Conservation (phyloP, 2,797 vertebrate genomes). For the Enteromius unitaeniatus region DNA sequence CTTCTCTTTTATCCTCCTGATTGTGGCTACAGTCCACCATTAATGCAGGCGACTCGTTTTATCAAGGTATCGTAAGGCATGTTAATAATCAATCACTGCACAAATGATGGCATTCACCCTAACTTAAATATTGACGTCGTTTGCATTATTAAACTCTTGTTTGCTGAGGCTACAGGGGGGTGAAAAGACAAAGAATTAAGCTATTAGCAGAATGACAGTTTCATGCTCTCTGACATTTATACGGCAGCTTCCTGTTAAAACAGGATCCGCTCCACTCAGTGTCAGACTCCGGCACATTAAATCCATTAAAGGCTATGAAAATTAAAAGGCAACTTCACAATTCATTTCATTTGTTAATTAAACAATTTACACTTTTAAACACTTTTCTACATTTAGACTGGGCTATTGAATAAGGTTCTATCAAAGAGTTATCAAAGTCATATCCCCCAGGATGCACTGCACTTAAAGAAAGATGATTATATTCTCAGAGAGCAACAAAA, state of each 20-base stretch:
- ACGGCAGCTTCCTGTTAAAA: slow-evolving; percentile 38
- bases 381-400: slow-evolving; percentile 32
- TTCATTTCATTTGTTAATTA: slow-evolving; percentile 48
- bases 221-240: slow-evolving; percentile 46
- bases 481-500: background rate
- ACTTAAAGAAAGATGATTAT: slow-evolving; percentile 3
- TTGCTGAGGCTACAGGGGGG: background rate
- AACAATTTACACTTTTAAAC: slow-evolving; percentile 47
- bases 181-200: slow-evolving; percentile 10
- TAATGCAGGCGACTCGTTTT: slow-evolving; percentile 19
- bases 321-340: slow-evolving; percentile 47
- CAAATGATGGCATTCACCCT: background rate
- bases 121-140: slow-evolving; percentile 20
- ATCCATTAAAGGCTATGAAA: slow-evolving; percentile 44
- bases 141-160: slow-evolving; percentile 23
- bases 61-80: slow-evolving; percentile 10
- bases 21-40: background rate
- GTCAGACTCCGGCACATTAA: slow-evolving; percentile 34
- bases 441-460: slow-evolving; percentile 24
- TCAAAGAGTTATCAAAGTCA: slow-evolving; percentile 44
- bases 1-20: slow-evolving; percentile 38
- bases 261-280: slow-evolving; percentile 32
- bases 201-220: slow-evolving; percentile 28
- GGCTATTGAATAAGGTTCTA: slow-evolving; percentile 27
- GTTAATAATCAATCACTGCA: slow-evolving; percentile 4